Percentiles rank a stretch among this genome's conserved stretches.
phyloP scores from a whole-genome alignment of 2,888 invertebrate genomes.

The Minunthozetes semirufus region DNA sequence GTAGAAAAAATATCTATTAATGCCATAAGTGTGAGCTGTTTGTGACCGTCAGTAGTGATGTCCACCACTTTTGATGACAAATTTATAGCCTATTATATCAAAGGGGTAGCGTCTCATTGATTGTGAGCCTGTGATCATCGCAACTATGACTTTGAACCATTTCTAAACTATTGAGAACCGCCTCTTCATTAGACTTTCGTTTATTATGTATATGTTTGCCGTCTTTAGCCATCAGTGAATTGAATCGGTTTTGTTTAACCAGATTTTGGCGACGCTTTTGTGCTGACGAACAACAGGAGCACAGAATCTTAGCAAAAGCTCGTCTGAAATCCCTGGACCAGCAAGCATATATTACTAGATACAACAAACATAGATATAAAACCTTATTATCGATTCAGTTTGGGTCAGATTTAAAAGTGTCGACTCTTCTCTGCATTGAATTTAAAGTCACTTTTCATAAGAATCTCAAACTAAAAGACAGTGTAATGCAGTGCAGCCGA shows the following conservation, averaged over 20 bases:
- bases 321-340: conserved; percentile 87
- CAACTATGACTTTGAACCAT: neutral
- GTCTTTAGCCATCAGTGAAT: neutral
- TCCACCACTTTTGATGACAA: neutral
- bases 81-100: neutral
- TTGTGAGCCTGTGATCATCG: neutral
- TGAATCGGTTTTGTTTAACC: conserved; percentile 12
- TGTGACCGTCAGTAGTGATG: neutral
- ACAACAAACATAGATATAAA: conserved; percentile 92
- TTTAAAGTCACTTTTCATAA: neutral
- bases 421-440: neutral
- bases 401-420: neutral
- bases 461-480: no score
- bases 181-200: neutral
- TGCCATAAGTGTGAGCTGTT: neutral
- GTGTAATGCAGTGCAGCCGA: no score
- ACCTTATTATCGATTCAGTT: conserved; percentile 63
- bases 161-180: neutral
- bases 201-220: neutral
- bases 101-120: neutral
- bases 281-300: conserved; percentile 58
- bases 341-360: conserved; percentile 97
- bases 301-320: conserved; percentile 83
- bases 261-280: neutral
- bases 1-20: neutral